Percentiles rank a stretch among this genome's conserved stretches.
phyloP scores from a whole-genome alignment of 2,888 invertebrate genomes.

The Cyrtodaria siliqua region DNA sequence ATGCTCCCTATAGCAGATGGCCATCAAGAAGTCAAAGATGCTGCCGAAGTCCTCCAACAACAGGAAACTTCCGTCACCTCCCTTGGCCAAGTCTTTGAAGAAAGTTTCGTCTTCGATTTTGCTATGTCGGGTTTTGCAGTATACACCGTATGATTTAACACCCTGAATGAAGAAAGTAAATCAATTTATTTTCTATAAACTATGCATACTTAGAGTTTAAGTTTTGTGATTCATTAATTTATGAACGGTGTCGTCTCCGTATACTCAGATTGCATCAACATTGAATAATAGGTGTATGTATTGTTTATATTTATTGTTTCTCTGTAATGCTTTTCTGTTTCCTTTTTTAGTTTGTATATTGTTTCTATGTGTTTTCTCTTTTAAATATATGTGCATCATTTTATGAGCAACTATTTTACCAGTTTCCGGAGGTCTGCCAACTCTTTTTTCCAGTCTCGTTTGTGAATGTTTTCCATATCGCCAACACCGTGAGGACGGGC shows the following conservation, averaged over 20 bases:
- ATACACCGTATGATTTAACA: slow-evolving; percentile 21
- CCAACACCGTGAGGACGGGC: slow-evolving; percentile 58
- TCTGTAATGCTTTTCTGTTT: too few species aligned
- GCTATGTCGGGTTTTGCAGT: slow-evolving; percentile 29
- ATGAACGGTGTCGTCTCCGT: too few species aligned
- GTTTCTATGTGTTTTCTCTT: background rate
- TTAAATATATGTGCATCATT: background rate
- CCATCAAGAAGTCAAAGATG: slow-evolving; percentile 75
- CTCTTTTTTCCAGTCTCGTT: slow-evolving; percentile 62
- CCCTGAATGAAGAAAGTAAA: slow-evolving; percentile 7
- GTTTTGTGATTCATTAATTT: too few species aligned
- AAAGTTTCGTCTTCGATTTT: slow-evolving; percentile 33
- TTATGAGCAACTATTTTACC: slow-evolving; percentile 22
- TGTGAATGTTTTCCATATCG: slow-evolving; percentile 48
- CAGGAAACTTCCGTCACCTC: slow-evolving; percentile 67
- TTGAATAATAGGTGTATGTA: too few species aligned
- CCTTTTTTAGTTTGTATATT: too few species aligned
- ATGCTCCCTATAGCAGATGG: slow-evolving; percentile 75
- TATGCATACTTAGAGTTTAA: too few species aligned
- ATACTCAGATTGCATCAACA: too few species aligned
- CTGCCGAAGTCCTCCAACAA: slow-evolving; percentile 64
- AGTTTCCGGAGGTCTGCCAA: slow-evolving; percentile 30
- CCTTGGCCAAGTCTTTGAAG: slow-evolving; percentile 59
- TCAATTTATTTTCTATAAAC: background rate
- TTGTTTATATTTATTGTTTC: too few species aligned